Conservation (phyloP, 2,888 invertebrate genomes). For the Myopa testacea region DNA sequence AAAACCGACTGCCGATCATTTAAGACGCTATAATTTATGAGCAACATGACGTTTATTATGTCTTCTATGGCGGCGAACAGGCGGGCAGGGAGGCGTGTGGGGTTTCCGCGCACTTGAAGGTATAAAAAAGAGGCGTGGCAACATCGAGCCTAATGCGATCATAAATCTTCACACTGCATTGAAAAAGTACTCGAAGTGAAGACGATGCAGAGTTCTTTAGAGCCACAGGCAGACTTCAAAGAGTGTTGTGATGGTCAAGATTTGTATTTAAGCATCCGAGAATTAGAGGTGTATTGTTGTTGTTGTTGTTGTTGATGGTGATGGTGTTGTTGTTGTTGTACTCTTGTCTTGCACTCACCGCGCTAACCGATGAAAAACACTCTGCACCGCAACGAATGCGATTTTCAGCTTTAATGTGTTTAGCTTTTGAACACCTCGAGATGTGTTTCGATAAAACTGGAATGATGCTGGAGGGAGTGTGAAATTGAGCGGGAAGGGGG, state of each 20-base stretch:
- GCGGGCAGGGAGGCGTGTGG: not conserved
- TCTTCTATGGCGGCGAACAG: not conserved
- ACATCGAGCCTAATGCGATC: not conserved
- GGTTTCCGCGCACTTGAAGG: not conserved
- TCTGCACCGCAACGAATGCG: not conserved
- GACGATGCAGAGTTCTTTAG: not conserved
- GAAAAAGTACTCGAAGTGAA: not conserved
- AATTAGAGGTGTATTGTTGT: not conserved
- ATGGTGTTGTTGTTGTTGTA: too few species aligned
- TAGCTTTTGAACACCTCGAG: not conserved
- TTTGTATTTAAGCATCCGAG: not conserved
- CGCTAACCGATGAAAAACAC: not conserved
- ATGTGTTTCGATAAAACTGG: not conserved
- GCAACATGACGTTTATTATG: not conserved
- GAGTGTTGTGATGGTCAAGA: not conserved
- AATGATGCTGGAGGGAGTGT: not conserved
- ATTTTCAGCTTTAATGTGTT: not conserved
- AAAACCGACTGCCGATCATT: not conserved
- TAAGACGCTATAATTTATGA: not conserved
- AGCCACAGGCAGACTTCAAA: not conserved
- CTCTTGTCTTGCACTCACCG: not conserved
- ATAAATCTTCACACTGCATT: constrained; percentile 11
- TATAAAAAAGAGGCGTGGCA: not conserved
- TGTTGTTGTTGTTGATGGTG: too few species aligned
- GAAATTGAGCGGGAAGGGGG: not conserved